Percentiles rank a stretch among this genome's conserved stretches.
Evolutionary conservation across 2,113 vertebrate species (phyloP).

Genomic region (Grus americana): DNA sequence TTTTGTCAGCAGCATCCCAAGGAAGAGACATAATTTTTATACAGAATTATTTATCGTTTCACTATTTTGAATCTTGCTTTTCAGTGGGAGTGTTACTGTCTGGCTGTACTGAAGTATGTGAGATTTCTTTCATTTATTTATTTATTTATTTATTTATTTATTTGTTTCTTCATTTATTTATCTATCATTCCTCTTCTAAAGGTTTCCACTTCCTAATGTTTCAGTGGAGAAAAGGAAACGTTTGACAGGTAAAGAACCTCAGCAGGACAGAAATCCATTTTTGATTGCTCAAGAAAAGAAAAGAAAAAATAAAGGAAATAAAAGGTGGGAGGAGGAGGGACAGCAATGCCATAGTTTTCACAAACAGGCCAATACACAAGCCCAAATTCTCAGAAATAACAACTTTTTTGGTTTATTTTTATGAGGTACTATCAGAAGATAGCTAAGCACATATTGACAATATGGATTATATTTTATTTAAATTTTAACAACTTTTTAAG

Average conservation of each 20-base stretch:
- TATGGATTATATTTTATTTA: neutral
- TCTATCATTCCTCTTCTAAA: neutral
- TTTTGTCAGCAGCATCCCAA: neutral
- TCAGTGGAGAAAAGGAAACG: neutral
- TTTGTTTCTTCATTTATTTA: neutral
- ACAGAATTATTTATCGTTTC: neutral
- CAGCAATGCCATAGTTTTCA: neutral
- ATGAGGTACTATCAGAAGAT: neutral
- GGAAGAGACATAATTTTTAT: neutral
- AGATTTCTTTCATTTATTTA: neutral
- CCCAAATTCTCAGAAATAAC: neutral
- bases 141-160: neutral
- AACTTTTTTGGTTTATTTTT: neutral
- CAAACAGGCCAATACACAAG: neutral
- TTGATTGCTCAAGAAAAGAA: neutral
- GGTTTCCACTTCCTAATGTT: neutral
- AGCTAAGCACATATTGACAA: neutral
- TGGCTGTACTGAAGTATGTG: neutral
- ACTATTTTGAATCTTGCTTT: neutral
- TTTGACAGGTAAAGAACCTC: neutral
- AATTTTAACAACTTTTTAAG: neutral
- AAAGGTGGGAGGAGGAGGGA: neutral
- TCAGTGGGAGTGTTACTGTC: neutral
- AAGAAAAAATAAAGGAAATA: neutral
- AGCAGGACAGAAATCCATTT: neutral